These are phyloP conservation scores for Anthonomus grandis DNA, from an alignment of 1,140 invertebrate genomes.

Conservation along the genomic window DNA sequence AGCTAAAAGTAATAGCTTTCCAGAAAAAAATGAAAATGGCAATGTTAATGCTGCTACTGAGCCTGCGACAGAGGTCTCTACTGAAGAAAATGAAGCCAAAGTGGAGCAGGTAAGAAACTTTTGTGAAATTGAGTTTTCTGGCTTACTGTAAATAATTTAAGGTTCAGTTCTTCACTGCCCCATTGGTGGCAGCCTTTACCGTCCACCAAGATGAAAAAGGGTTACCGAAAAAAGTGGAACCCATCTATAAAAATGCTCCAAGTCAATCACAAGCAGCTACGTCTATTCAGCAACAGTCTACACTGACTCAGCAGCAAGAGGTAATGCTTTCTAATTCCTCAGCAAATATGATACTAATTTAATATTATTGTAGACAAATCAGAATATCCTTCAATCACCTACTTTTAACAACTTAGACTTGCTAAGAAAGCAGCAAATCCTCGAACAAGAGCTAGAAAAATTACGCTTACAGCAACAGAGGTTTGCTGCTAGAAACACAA, in stretches of 20 bases:
- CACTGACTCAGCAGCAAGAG: too few species aligned
- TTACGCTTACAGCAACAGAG: slow-evolving; percentile 15
- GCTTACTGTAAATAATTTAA: slow-evolving; percentile 46
- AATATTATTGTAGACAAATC: neutral
- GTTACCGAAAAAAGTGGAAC: slow-evolving; percentile 70
- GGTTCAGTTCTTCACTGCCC: slow-evolving; percentile 76
- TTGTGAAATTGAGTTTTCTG: neutral
- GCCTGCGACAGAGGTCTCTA: slow-evolving; percentile 55
- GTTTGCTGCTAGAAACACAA: neutral
- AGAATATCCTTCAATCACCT: neutral
- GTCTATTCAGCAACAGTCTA: too few species aligned
- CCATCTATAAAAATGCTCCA: slow-evolving; percentile 53
- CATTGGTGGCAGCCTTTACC: slow-evolving; percentile 76
- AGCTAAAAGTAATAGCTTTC: neutral
- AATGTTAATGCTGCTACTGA: slow-evolving; percentile 46
- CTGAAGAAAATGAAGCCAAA: slow-evolving; percentile 62
- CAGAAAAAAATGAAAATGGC: neutral
- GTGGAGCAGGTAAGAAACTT: slow-evolving; percentile 59
- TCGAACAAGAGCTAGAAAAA: slow-evolving; percentile 64
- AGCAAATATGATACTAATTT: too few species aligned
- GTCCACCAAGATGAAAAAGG: slow-evolving; percentile 76
- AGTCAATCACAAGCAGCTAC: too few species aligned
- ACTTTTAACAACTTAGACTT: slow-evolving; percentile 55
- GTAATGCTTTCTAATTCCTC: too few species aligned
- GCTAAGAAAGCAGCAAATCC: slow-evolving; percentile 64